Evolutionary conservation across 1,140 invertebrate species (phyloP), one percentile per base, ranked within the genome.

Genomic region (Tetranychus urticae): DNA sequence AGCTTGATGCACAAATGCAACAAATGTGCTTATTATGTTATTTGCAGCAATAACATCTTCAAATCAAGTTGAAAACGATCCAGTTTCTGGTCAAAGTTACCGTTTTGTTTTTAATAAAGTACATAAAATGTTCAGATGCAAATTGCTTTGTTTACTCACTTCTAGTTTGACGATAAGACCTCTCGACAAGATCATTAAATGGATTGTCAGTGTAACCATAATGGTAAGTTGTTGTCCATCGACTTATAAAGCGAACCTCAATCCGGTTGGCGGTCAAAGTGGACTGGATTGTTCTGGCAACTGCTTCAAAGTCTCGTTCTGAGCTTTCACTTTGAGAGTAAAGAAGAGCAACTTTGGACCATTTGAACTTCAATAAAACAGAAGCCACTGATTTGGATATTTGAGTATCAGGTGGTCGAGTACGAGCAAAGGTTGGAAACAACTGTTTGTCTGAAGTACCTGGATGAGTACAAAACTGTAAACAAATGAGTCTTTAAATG

Each of bases 361-460:
- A 75, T 4, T 67, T 82, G 69, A 86, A 88, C 34, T 79, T 77
- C 46, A 79, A 73, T 31, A 90, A 72, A 7, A 89, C 77, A 1
- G 86, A 81, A 14, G 83, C 81, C 0, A 91, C 85, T 0, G 86
- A 87, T 69, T 88, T 86, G 8, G 85, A 89, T 52, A 93, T 90
- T 71, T 90, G 87, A 23, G 83, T 87, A 68, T 91, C 88, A 0
- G 90, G 89, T 0, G 91, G 91, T 55, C 86, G 78, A 0, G 89
- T 96, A 58, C 92, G 76, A 0, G 86, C 86, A 71, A 97, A 96
- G 3, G 91, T 96, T 13, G 88, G 81, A 72, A 88, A 97, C 64
- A 84, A 78, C 12, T 71, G 73, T 70, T 92, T 93, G 71, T 91
- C 82, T 4, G 86, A 88, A 34, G 83, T 85, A 67, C 85, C 83